phyloP scores from a whole-genome alignment of 2,888 invertebrate genomes.

The Apoda limacodes region DNA sequence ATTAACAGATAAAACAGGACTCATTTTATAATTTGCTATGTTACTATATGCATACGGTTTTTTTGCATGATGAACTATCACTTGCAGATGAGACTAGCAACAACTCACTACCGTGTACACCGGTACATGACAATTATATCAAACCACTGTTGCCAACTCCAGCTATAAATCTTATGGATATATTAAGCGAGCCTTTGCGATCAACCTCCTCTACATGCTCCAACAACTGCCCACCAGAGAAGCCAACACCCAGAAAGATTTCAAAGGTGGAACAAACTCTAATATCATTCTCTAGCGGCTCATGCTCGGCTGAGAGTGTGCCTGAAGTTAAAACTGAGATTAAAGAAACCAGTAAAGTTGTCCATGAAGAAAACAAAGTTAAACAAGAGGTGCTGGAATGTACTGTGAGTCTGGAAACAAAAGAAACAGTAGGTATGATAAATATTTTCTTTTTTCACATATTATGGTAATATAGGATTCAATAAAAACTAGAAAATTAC shows the following conservation, averaged over 20 bases:
- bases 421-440: no score
- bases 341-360: no score
- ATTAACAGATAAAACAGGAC: no score
- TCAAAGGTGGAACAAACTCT: slow-evolving; percentile 36
- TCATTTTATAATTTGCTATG: no score
- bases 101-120: slow-evolving; percentile 31
- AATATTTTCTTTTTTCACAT: no score
- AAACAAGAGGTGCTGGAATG: no score
- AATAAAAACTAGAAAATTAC: no score
- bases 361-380: no score
- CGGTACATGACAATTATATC: slow-evolving; percentile 35
- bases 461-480: no score
- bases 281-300: slow-evolving; percentile 46
- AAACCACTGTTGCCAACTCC: slow-evolving; percentile 11
- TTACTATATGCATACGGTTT: no score
- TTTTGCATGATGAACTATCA: no score
- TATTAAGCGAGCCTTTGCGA: slow-evolving; percentile 40
- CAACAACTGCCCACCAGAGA: slow-evolving; percentile 33
- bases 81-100: slow-evolving; percentile 31
- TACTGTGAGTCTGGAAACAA: no score
- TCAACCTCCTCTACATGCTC: slow-evolving; percentile 35
- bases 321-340: slow-evolving; percentile 21
- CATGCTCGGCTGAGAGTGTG: slow-evolving; percentile 45
- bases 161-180: slow-evolving; percentile 39
- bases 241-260: slow-evolving; percentile 25